Base-by-base conservation (phyloP, 2,888 invertebrate genomes). In the Clivina fossor region DNA sequence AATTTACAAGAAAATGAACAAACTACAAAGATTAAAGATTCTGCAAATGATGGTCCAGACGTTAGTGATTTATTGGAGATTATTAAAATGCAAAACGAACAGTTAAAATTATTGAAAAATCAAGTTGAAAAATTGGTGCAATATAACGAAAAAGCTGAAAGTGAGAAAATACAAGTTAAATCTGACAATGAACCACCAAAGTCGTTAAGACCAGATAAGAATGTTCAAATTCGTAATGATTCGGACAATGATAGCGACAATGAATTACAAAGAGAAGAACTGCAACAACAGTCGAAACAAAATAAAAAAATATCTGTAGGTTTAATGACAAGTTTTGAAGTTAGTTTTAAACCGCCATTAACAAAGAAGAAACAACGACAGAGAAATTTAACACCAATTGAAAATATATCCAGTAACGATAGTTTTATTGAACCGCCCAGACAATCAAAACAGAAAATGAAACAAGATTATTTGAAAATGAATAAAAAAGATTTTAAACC, bases 271-370 rank as follows among this genome's bases (percentile, higher is more conserved):
- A 63, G 63, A 20, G 59, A 76, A 61, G 66, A 71, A 68, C 64
- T 69, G 63, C 69, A 63, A 69, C 70, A 73, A 69, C n/a, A n/a
- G n/a, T n/a, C n/a, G n/a, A 71, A 70, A 57, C 73, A 70, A 59
- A 71, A 69, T 51, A 66, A 78, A 73, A 63, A 84, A 80, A 71
- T 85, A 64, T 85, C 86, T 0, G 83, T 86, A 49, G 85, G 85
- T 55, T 81, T 86, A 2, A 86, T 85, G 82, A 85, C 85, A 1
- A 85, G 85, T 69, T 84, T 85, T 69, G 85, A 86, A 73, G 79
- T 73, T 41, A 59, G 64, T 44, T 61, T 61, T 4, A 65, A 53
- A 13, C 53, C 53, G 3, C 44, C 51, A 9, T 4, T 32, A 26
- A 26, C 24, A 8, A 44, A 44, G 20, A 44, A 11, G 11, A 26